Conservation (phyloP, 2,113 vertebrate species). For the Beaufortia kweichowensis region DNA sequence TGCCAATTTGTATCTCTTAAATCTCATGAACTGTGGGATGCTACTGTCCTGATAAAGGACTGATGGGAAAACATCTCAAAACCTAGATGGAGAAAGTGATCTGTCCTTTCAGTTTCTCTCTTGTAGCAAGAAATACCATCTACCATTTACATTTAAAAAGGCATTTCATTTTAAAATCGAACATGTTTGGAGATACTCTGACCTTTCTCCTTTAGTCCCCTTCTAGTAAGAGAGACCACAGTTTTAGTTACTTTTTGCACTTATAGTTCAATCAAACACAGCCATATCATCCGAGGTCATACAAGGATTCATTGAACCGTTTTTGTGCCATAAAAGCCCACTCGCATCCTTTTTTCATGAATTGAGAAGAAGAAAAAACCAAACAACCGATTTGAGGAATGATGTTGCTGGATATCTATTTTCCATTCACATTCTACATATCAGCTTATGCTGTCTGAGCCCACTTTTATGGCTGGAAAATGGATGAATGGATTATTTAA, state of each 20-base stretch:
- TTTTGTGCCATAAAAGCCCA: constrained; percentile 38
- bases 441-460: constrained; percentile 54
- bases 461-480: constrained; percentile 54
- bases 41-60: neutral
- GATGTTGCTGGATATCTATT: constrained; percentile 42
- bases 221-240: constrained; percentile 26
- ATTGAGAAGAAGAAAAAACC: neutral
- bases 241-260: constrained; percentile 18
- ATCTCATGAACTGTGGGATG: neutral
- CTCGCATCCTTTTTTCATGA: constrained; percentile 25
- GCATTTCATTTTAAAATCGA: neutral
- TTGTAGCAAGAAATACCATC: neutral
- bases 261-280: constrained; percentile 17
- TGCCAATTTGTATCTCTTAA: too few relatives aligned
- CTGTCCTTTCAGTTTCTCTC: neutral
- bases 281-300: constrained; percentile 10
- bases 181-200: constrained; percentile 3
- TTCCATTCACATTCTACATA: constrained; percentile 66
- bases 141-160: neutral
- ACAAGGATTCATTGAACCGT: constrained; percentile 32
- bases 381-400: constrained; percentile 49
- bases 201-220: neutral
- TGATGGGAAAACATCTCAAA: constrained; percentile 4
- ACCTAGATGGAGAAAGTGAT: neutral
- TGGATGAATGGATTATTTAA: constrained; percentile 76